Evolutionary conservation across 2,797 vertebrate genomes (phyloP).

Genomic region (Bufotes viridis): DNA sequence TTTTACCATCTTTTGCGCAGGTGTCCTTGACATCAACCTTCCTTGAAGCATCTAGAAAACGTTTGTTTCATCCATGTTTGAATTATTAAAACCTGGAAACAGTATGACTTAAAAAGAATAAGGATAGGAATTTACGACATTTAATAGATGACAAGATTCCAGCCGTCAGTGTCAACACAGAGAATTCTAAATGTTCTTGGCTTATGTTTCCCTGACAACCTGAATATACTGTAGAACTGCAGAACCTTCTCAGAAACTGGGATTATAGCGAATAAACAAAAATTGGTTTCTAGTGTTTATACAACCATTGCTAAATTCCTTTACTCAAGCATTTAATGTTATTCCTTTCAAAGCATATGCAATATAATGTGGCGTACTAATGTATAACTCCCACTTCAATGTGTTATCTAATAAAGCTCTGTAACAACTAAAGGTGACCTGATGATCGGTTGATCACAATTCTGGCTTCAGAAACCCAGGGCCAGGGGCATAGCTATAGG

Average conservation of each 20-base stretch:
- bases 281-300: neutral
- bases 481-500: no score
- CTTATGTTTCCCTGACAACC: neutral
- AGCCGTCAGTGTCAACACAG: neutral
- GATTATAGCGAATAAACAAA: neutral
- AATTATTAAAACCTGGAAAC: conserved; percentile 21
- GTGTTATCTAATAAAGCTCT: no score
- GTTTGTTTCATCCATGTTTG: neutral
- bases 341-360: no score
- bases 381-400: no score
- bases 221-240: neutral
- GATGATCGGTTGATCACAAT: no score
- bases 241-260: neutral
- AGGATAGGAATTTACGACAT: neutral
- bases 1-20: neutral
- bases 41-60: conserved; percentile 13
- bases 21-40: conserved; percentile 12
- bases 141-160: conserved; percentile 6
- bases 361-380: no score
- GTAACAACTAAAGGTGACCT: no score
- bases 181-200: neutral
- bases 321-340: no score
- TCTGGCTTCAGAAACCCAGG: no score
- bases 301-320: no score
- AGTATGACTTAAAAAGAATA: conserved; percentile 9